These are phyloP conservation scores for Macropodus opercularis DNA, from an alignment of 2,797 vertebrate genomes.

Conservation along the genomic window DNA sequence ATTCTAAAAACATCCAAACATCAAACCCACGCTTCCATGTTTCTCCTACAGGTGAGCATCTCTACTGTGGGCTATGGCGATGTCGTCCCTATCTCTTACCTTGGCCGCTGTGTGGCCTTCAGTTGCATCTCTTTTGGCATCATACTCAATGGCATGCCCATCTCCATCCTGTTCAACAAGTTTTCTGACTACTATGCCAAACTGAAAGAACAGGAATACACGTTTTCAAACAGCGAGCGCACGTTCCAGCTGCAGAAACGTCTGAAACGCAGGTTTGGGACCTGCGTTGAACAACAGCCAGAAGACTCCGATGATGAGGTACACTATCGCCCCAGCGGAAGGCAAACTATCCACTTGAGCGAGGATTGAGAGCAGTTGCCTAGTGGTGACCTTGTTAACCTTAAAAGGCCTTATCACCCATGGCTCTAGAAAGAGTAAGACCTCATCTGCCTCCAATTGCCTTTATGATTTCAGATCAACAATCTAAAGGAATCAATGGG, in stretches of 20 bases:
- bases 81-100: constrained; percentile 85
- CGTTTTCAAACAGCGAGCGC: constrained; percentile 75
- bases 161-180: constrained; percentile 94
- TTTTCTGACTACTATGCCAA: constrained; percentile 94
- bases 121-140: constrained; percentile 93
- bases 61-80: constrained; percentile 94
- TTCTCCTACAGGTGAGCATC: constrained; percentile 87
- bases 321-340: constrained; percentile 55
- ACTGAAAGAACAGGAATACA: constrained; percentile 88
- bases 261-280: constrained; percentile 71
- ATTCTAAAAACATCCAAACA: background rate
- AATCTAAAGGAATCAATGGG: constrained; percentile 26
- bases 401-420: constrained; percentile 61
- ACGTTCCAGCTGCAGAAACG: constrained; percentile 79
- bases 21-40: background rate
- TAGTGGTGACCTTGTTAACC: constrained; percentile 22
- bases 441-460: constrained; percentile 49
- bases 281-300: constrained; percentile 65
- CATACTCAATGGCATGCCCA: constrained; percentile 94
- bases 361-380: constrained; percentile 49
- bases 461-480: constrained; percentile 26
- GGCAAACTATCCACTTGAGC: constrained; percentile 17
- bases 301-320: constrained; percentile 72
- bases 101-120: constrained; percentile 88
- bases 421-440: constrained; percentile 37